Percentiles rank a stretch among this genome's conserved stretches.
These are phyloP conservation scores for Calycopis cecrops DNA, from an alignment of 1,140 invertebrate species.

Conservation along the genomic window DNA sequence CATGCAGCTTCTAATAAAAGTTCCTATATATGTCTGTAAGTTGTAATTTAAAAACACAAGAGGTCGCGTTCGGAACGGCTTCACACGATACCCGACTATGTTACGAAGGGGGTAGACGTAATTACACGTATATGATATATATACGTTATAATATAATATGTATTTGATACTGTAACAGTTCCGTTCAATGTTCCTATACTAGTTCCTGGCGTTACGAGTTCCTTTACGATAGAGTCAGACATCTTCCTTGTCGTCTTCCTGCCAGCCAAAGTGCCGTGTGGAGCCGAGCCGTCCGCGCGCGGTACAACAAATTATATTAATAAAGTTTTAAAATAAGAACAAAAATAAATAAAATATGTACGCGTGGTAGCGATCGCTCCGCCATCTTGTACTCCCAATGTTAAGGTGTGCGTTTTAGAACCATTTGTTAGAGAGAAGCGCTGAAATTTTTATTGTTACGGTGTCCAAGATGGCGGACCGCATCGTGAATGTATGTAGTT, in stretches of 20 bases:
- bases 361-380: slow-evolving; percentile 44
- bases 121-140: slow-evolving; percentile 21
- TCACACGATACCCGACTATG: slow-evolving; percentile 43
- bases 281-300: slow-evolving; percentile 48
- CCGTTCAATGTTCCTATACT: slow-evolving; percentile 32
- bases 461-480: slow-evolving; percentile 30
- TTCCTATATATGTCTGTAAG: slow-evolving; percentile 75
- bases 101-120: slow-evolving; percentile 50
- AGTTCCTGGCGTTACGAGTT: slow-evolving; percentile 29
- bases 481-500: slow-evolving; percentile 57
- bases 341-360: slow-evolving; percentile 67
- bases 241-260: slow-evolving; percentile 68
- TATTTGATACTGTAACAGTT: slow-evolving; percentile 2
- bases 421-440: slow-evolving; percentile 42
- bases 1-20: slow-evolving; percentile 74
- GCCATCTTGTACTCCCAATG: slow-evolving; percentile 36
- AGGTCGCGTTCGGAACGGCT: slow-evolving; percentile 50
- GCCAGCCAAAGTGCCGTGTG: slow-evolving; percentile 32
- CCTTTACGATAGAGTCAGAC: slow-evolving; percentile 22
- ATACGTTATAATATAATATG: slow-evolving; percentile 10
- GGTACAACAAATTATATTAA: slow-evolving; percentile 74
- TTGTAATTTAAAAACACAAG: slow-evolving; percentile 70
- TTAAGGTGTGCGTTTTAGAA: slow-evolving; percentile 43
- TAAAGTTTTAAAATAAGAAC: slow-evolving; percentile 73
- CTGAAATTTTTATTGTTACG: slow-evolving; percentile 51